Base-by-base conservation (phyloP, 1,140 invertebrate genomes). In the Papilio xuthus region DNA sequence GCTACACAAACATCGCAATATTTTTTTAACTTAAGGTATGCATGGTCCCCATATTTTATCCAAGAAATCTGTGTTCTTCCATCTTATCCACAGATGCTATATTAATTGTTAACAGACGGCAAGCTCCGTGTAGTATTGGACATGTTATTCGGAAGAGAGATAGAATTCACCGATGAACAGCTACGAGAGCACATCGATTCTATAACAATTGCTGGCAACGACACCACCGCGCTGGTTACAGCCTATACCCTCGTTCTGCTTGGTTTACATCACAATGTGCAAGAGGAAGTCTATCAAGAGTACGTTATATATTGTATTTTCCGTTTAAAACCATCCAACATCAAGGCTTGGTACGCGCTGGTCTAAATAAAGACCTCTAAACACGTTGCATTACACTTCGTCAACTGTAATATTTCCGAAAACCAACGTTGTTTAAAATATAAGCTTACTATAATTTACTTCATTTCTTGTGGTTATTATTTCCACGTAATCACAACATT, bases 171-270 rank as follows among this genome's bases (percentile, higher is more conserved):
- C 0, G 91, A 95, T 78, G 93, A 95, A 60, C 94, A 96, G 82
- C 94, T 97, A 32, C 90, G 96, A 18, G 96, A 97, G 85, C 96
- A 97, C 92, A 96, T 97, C 12, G 96, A 97, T 83, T 97, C 96
- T 0, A 97, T 97, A 84, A 97, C 96, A 80, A 96, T 96, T 82
- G 96, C 95, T 91, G 97, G 96, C 13, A 97, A 97, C 85, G 97
- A 97, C 85, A 97, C 97, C 53, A 97, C 97, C 0, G 95, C 96
- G 0, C 88, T 95, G 1, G 95, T 94, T 0, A 94, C 95, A 41
- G 90, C 92, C 47, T 97, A 95, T 92, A 94, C 94, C 0, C 83
- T 97, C 2, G 94, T 96, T 20, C 90, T 96, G 28, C 87, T 97
- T 1, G 96, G 95, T 0, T 90, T 84, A 56, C 90, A 96, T 86